A percentile compares a stretch with the other conserved stretches of the same genome.
Evolutionary conservation across 2,113 vertebrate genomes (phyloP).

Genomic region (Glaucomys volans): DNA sequence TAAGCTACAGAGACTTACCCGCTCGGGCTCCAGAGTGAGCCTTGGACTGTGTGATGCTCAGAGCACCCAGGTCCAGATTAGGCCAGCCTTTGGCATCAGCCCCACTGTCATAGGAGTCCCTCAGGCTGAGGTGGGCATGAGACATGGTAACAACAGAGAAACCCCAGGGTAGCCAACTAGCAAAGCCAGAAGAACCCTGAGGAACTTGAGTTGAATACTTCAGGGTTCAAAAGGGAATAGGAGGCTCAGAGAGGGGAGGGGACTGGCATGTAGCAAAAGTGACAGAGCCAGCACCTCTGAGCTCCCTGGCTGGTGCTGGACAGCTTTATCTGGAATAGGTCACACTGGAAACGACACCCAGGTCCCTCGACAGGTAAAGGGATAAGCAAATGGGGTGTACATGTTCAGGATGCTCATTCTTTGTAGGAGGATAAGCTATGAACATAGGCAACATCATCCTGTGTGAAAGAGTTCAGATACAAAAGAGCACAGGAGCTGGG

Average conservation of each 20-base stretch:
- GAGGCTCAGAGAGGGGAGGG: neutral
- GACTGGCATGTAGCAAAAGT: neutral
- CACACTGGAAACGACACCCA: neutral
- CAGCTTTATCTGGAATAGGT: neutral
- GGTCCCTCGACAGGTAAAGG: neutral
- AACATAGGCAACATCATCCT: neutral
- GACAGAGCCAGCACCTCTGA: neutral
- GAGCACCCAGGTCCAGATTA: neutral
- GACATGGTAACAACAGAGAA: neutral
- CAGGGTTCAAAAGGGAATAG: neutral
- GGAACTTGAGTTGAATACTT: neutral
- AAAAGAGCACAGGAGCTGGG: neutral
- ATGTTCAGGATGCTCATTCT: no score
- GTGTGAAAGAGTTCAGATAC: neutral
- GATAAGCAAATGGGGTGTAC: neutral
- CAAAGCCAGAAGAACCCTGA: neutral
- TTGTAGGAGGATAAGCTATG: neutral
- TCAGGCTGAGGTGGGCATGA: rapidly evolving
- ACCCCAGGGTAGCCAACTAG: neutral
- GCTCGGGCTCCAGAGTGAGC: neutral
- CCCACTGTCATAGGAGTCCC: neutral
- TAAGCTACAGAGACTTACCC: neutral
- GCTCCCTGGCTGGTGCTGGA: neutral
- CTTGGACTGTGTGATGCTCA: rapidly evolving
- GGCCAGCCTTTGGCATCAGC: neutral